These are phyloP conservation scores for Bombus ignitus DNA, from an alignment of 1,140 invertebrate genomes.

Conservation along the genomic window DNA sequence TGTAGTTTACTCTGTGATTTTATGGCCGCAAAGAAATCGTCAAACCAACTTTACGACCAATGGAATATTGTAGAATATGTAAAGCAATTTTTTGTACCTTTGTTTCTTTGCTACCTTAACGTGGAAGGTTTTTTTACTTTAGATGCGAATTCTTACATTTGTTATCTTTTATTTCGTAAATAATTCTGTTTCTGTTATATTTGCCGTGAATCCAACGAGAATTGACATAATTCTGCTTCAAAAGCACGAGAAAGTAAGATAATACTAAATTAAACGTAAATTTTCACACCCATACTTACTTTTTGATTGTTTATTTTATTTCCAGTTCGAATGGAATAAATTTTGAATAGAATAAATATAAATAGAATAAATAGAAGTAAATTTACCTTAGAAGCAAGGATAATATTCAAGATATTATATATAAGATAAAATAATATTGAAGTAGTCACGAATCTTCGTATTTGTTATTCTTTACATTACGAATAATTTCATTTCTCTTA, in stretches of 20 bases:
- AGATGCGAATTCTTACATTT: background rate
- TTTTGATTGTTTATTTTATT: background rate
- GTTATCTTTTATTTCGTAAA: background rate
- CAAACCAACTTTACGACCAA: background rate
- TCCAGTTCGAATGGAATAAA: background rate
- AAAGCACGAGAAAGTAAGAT: background rate
- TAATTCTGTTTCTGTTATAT: background rate
- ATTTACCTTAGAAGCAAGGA: too few relatives aligned
- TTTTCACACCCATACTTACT: background rate
- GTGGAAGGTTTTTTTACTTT: background rate
- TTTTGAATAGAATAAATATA: background rate
- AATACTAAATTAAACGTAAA: background rate
- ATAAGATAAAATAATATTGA: too few relatives aligned
- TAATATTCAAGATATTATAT: too few relatives aligned
- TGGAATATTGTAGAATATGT: background rate
- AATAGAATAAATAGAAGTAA: background rate
- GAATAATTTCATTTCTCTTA: too few relatives aligned
- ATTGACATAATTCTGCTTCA: background rate
- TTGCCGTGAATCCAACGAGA: background rate
- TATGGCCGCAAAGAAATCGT: background rate
- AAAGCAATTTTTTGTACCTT: background rate
- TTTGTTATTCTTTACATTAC: too few relatives aligned
- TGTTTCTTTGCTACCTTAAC: background rate
- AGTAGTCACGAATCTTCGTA: too few relatives aligned
- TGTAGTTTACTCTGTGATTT: background rate